phyloP scores from a whole-genome alignment of 2,797 vertebrate genomes.

The Heliangelus exortis region DNA sequence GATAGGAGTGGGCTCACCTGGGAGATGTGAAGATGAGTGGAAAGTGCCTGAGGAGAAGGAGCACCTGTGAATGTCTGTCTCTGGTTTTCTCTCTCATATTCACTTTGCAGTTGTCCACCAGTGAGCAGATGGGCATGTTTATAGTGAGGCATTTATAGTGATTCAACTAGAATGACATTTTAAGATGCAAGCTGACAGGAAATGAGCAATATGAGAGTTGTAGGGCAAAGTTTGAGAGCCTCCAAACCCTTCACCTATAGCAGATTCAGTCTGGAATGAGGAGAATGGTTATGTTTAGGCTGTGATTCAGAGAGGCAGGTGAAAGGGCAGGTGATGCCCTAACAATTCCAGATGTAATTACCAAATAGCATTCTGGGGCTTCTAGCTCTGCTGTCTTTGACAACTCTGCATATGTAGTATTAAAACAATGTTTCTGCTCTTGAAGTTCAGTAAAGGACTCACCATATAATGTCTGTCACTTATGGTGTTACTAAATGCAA shows the following conservation, averaged over 20 bases:
- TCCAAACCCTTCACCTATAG: slow-evolving; percentile 24
- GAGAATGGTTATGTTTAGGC: not conserved
- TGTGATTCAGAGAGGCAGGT: not conserved
- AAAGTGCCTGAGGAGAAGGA: not conserved
- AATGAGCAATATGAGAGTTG: slow-evolving; percentile 27
- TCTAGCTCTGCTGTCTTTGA: not conserved
- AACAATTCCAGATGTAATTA: not conserved
- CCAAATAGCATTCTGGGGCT: not conserved
- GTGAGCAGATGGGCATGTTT: slow-evolving; percentile 57
- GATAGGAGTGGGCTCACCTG: not conserved
- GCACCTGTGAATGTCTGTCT: slow-evolving; percentile 34
- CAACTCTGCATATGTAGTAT: not conserved
- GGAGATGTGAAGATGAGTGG: not conserved
- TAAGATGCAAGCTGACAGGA: slow-evolving; percentile 5
- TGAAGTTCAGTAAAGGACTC: slow-evolving; percentile 15
- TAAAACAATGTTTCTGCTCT: not conserved
- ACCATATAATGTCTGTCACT: not conserved
- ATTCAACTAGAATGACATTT: slow-evolving; percentile 43
- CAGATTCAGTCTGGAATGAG: not conserved
- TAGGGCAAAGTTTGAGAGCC: slow-evolving; percentile 43
- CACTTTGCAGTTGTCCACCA: slow-evolving; percentile 31
- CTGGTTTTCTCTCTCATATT: not conserved
- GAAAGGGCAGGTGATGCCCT: not conserved
- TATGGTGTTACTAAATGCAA: not conserved
- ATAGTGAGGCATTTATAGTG: not conserved